These are phyloP conservation scores for Hylaeus anthracinus DNA, from an alignment of 1,140 invertebrate genomes.

Conservation along the genomic window DNA sequence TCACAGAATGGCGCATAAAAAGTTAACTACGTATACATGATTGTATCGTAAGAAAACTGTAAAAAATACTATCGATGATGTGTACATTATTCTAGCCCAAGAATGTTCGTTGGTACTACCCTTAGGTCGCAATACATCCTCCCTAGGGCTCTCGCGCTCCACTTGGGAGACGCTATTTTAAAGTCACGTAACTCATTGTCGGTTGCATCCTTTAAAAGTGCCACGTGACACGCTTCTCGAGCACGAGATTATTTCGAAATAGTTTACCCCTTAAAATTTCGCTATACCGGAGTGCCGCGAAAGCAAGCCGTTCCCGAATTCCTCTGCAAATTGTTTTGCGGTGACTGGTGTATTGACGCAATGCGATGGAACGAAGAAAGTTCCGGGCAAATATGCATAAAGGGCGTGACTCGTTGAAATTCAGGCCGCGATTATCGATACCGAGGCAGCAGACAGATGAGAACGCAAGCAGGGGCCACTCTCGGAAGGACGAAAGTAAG, in stretches of 20 bases:
- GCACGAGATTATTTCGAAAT: slow-evolving; percentile 25
- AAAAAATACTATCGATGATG: too few relatives aligned
- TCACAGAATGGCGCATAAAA: too few relatives aligned
- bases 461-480: slow-evolving; percentile 18
- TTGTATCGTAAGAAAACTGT: too few relatives aligned
- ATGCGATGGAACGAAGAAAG: slow-evolving; percentile 9
- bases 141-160: too few relatives aligned
- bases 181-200: too few relatives aligned
- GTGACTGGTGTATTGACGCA: slow-evolving; percentile 20
- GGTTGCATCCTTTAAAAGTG: slow-evolving; percentile 18
- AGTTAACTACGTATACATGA: too few relatives aligned
- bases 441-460: slow-evolving; percentile 19
- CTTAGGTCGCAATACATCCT: too few relatives aligned
- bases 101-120: too few relatives aligned
- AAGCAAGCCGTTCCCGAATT: slow-evolving; percentile 26
- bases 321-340: slow-evolving; percentile 40
- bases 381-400: slow-evolving; percentile 36
- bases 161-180: too few relatives aligned
- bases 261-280: slow-evolving; percentile 6
- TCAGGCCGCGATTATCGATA: slow-evolving; percentile 47
- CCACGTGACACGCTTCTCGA: neutral
- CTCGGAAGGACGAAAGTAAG: slow-evolving; percentile 38
- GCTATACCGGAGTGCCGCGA: neutral
- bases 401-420: slow-evolving; percentile 43
- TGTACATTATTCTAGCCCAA: too few relatives aligned